phyloP scores from a whole-genome alignment of 2,888 invertebrate species.

The Aphelenchoides bicaudatus region DNA sequence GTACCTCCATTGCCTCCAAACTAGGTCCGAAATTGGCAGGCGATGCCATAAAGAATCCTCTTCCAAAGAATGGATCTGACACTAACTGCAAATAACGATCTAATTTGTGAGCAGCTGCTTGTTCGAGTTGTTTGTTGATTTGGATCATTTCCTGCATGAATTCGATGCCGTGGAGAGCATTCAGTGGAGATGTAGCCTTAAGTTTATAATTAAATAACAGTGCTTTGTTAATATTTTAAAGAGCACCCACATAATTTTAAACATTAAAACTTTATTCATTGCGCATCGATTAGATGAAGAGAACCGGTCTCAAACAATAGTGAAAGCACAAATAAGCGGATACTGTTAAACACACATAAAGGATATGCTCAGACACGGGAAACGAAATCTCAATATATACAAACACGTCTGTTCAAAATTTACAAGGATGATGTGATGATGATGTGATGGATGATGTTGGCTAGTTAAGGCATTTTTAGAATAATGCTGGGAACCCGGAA shows the following conservation, averaged over 20 bases:
- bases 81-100: constrained; percentile 67
- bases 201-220: constrained; percentile 21
- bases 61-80: constrained; percentile 63
- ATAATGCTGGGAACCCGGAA: too few relatives aligned
- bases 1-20: constrained; percentile 19
- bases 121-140: constrained; percentile 70
- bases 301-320: too few relatives aligned
- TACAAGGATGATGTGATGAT: too few relatives aligned
- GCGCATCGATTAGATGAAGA: too few relatives aligned
- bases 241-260: background rate
- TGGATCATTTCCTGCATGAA: constrained; percentile 98
- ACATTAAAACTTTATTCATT: too few relatives aligned
- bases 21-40: constrained; percentile 64
- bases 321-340: too few relatives aligned
- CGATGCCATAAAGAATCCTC: constrained; percentile 62
- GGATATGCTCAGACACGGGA: too few relatives aligned
- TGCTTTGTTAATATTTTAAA: background rate
- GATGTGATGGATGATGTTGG: too few relatives aligned
- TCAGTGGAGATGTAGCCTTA: constrained; percentile 78
- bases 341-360: too few relatives aligned
- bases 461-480: too few relatives aligned
- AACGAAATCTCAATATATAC: too few relatives aligned
- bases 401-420: too few relatives aligned
- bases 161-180: constrained; percentile 83
- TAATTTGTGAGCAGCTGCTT: background rate